Evolutionary conservation across 2,113 vertebrate species (phyloP), one percentile per base, ranked within the genome.

Genomic region (Pelusios castaneus): DNA sequence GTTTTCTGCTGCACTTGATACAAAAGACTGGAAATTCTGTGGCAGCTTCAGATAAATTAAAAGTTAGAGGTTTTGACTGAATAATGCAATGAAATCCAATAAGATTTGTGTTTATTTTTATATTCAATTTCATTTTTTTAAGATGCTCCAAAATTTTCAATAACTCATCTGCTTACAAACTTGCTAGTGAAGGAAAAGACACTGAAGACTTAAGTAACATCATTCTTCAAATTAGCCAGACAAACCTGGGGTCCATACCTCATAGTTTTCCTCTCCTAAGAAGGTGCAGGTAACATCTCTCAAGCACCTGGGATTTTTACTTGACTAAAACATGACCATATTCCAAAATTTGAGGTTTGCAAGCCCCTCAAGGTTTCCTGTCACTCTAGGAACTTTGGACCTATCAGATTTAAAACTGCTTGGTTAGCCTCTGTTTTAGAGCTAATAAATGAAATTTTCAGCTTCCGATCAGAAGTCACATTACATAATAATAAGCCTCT

Each of bases 341-440:
- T 45, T 21, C 5, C 43, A 91, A 60, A 78, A 88, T 17, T 47
- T 83, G 10, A 51, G 6, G 56, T 84, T 38, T 29, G 91, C 8
- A 84, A 38, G 54, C 4, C 89, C 10, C 54, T 52, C 89, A 24
- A 85, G 82, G 24, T 38, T 41, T 21, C 19, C 17, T 38, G 34
- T 41, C 21, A 22, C 17, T 70, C 63, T 11, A 38, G 67, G 34
- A 21, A 56, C 51, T 89, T 47, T 6, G 24, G 63, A 22, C 70
- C 60, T 85, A 52, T 77, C 51, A 63, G 21, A 92, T 54, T 29
- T 56, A 84, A 89, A 60, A 79, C 86, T 77, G 10, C 51, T 84
- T 90, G 52, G 80, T 89, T 88, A 55, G 58, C 21, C 31, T 88
- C 95, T 91, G 88, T 55, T 92, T 82, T 81, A 6, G 43, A 91